Evolutionary conservation across 2,888 invertebrate species (phyloP).

Genomic region (Acrobeloides nanus): DNA sequence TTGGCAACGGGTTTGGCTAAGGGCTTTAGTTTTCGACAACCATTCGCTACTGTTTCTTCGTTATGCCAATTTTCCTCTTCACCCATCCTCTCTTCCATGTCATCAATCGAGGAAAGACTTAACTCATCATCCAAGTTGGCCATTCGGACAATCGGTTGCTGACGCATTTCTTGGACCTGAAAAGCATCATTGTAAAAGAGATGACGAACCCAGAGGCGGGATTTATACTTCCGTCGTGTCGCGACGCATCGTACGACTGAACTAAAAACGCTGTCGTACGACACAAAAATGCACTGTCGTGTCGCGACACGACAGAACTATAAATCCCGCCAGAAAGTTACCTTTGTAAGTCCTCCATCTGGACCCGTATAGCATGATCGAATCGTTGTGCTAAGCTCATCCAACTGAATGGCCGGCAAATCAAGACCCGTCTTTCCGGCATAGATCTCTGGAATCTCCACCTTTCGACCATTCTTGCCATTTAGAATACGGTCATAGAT

Average conservation of each 20-base stretch:
- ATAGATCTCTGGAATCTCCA: slow-evolving; percentile 61
- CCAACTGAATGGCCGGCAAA: slow-evolving; percentile 46
- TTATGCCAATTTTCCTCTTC: slow-evolving; percentile 25
- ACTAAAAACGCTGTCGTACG: too few relatives aligned
- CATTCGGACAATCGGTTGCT: slow-evolving; percentile 40
- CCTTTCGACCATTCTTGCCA: slow-evolving; percentile 18
- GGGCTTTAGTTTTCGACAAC: background rate
- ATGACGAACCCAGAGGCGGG: too few relatives aligned
- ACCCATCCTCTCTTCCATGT: slow-evolving; percentile 29
- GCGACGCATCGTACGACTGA: too few relatives aligned
- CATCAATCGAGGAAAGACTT: slow-evolving; percentile 38
- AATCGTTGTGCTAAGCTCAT: slow-evolving; percentile 65
- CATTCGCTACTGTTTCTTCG: too few relatives aligned
- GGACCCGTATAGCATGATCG: slow-evolving; percentile 74
- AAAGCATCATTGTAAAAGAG: slow-evolving; percentile 1
- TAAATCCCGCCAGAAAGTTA: too few relatives aligned
- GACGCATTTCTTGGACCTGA: slow-evolving; percentile 40
- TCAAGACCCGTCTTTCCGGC: slow-evolving; percentile 65
- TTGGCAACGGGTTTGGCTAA: background rate
- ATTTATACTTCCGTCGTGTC: too few relatives aligned
- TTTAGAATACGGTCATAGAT: slow-evolving; percentile 28
- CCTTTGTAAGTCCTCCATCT: slow-evolving; percentile 70
- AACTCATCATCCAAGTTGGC: slow-evolving; percentile 51
- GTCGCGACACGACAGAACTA: too few relatives aligned
- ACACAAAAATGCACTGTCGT: too few relatives aligned